Conservation (phyloP, 2,113 vertebrate genomes). For the Pteronura brasiliensis region DNA sequence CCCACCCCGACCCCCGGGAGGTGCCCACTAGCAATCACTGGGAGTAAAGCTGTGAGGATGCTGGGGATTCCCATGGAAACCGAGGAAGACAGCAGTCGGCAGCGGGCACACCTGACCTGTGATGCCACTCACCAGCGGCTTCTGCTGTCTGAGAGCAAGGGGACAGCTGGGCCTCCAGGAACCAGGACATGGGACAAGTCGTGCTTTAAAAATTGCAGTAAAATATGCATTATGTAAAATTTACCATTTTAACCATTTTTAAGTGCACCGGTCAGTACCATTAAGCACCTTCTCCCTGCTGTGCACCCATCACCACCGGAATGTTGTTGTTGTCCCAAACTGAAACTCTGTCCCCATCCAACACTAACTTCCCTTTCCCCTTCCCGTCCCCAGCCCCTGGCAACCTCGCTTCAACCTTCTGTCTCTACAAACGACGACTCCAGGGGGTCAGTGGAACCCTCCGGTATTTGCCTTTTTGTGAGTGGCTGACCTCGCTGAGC, state of each 20-base stretch:
- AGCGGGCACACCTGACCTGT: accelerated
- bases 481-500: neutral
- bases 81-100: accelerated
- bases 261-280: neutral
- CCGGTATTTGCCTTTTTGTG: accelerated
- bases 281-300: neutral
- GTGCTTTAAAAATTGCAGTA: neutral
- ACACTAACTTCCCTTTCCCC: accelerated
- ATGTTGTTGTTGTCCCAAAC: neutral
- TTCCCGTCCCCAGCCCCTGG: neutral
- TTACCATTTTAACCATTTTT: neutral
- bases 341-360: neutral
- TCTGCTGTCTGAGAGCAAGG: neutral
- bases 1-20: accelerated
- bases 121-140: no score
- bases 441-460: accelerated
- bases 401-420: neutral
- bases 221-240: neutral
- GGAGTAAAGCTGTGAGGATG: neutral
- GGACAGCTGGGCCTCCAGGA: neutral
- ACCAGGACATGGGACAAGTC: neutral
- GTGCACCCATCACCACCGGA: accelerated
- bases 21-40: accelerated
- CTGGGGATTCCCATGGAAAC: neutral
- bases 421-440: neutral